phyloP scores from a whole-genome alignment of 1,140 invertebrate genomes.

The Solen grandis region DNA sequence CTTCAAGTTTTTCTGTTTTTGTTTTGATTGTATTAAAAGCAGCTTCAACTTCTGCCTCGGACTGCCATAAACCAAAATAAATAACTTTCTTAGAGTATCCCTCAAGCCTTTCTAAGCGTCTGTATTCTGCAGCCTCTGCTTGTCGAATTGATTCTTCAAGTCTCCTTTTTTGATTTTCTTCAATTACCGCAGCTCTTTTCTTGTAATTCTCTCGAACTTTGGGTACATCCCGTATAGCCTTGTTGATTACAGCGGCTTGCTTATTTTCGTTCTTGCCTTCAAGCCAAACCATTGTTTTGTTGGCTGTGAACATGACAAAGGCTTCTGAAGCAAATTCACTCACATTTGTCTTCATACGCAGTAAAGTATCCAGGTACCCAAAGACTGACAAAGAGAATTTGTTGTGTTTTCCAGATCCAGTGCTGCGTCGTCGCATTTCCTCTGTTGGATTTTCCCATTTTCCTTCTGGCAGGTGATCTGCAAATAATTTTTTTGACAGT shows the following conservation, averaged over 20 bases:
- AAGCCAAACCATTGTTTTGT: background rate
- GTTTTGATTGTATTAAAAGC: background rate
- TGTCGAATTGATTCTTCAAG: background rate
- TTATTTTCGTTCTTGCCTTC: background rate
- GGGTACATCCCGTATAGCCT: background rate
- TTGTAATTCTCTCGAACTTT: background rate
- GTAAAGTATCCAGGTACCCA: conserved; percentile 4
- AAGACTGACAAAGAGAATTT: conserved; percentile 5
- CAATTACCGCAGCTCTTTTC: background rate
- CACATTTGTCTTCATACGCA: background rate
- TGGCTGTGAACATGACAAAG: background rate
- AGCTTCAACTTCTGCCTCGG: background rate
- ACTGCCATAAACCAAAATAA: background rate
- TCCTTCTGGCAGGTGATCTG: conserved; percentile 7
- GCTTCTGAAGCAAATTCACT: background rate
- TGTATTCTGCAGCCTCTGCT: background rate
- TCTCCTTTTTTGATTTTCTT: background rate
- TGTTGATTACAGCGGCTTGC: background rate
- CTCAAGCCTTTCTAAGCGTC: background rate
- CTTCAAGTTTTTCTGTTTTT: background rate
- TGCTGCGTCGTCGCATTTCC: background rate
- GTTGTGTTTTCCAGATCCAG: background rate
- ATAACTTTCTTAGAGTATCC: background rate
- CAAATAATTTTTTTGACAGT: conserved; percentile 26
- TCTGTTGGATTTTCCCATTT: background rate